These are phyloP conservation scores for Enteromius mattozi DNA, from an alignment of 2,797 vertebrate genomes.

Conservation along the genomic window DNA sequence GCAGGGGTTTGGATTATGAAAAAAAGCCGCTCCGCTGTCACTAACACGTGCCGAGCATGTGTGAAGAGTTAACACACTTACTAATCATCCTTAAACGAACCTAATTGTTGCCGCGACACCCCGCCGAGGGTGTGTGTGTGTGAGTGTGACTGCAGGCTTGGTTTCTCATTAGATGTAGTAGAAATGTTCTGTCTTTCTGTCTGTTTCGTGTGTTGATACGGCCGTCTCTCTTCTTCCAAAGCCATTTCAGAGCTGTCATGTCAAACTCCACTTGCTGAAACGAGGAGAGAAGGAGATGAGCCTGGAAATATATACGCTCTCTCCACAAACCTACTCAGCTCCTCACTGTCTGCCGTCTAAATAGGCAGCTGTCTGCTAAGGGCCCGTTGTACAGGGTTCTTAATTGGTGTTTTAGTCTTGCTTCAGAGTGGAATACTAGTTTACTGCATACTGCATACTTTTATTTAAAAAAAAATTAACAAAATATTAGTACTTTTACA, in stretches of 20 bases:
- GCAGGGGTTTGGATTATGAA: conserved; percentile 34
- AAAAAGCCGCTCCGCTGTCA: conserved; percentile 54
- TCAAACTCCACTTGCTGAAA: conserved; percentile 71
- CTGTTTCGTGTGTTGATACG: conserved; percentile 48
- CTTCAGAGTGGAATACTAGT: neutral
- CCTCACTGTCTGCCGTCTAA: conserved; percentile 5
- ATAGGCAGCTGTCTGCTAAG: conserved; percentile 18
- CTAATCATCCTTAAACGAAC: conserved; percentile 67
- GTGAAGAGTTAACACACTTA: conserved; percentile 62
- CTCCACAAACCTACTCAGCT: neutral
- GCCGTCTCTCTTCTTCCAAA: conserved; percentile 69
- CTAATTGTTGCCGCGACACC: conserved; percentile 67
- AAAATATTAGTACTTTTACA: neutral
- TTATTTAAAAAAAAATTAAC: neutral
- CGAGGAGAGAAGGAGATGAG: conserved; percentile 69
- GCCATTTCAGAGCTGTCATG: conserved; percentile 79
- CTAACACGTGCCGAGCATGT: conserved; percentile 54
- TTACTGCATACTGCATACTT: neutral
- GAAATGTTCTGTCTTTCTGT: conserved; percentile 59
- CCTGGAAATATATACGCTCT: conserved; percentile 27
- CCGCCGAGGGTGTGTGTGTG: conserved; percentile 42
- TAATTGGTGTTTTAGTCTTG: neutral
- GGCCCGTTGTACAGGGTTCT: neutral
- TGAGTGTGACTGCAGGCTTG: conserved; percentile 46
- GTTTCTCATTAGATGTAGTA: conserved; percentile 62